These are phyloP conservation scores for Trissolcus brochymenae DNA, from an alignment of 2,888 invertebrate species.

Conservation along the genomic window DNA sequence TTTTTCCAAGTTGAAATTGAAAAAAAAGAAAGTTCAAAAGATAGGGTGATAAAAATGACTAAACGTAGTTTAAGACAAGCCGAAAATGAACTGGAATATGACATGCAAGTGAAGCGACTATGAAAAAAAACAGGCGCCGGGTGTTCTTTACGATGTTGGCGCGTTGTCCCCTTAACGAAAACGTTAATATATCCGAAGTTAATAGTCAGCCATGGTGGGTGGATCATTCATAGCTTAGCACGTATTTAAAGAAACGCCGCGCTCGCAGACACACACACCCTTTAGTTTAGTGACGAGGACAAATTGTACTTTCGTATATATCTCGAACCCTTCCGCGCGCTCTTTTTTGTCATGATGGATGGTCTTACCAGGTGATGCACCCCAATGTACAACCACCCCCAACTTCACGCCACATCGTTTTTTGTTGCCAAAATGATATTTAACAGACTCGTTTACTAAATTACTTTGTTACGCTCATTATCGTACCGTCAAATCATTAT, in stretches of 20 bases:
- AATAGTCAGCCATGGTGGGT: slow-evolving; percentile 63
- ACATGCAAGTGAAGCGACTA: slow-evolving; percentile 28
- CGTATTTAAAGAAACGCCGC: slow-evolving; percentile 47
- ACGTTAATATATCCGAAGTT: slow-evolving; percentile 70
- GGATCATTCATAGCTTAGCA: slow-evolving; percentile 52
- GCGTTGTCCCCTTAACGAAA: slow-evolving; percentile 43
- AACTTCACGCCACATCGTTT: slow-evolving; percentile 21
- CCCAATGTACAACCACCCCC: slow-evolving; percentile 54
- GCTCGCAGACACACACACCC: slow-evolving; percentile 33
- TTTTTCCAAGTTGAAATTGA: too few species aligned
- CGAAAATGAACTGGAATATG: slow-evolving; percentile 41
- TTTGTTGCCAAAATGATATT: slow-evolving; percentile 40
- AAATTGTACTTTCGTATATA: slow-evolving; percentile 53
- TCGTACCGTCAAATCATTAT: neutral
- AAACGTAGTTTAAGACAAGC: slow-evolving; percentile 21
- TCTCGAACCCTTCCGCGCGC: slow-evolving; percentile 48
- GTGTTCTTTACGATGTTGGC: slow-evolving; percentile 56
- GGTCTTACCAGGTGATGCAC: slow-evolving; percentile 62
- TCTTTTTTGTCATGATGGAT: slow-evolving; percentile 58
- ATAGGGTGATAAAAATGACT: slow-evolving; percentile 8
- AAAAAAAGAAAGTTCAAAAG: too few species aligned
- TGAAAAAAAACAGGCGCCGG: slow-evolving; percentile 52
- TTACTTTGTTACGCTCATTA: slow-evolving; percentile 3
- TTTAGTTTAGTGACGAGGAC: slow-evolving; percentile 58
- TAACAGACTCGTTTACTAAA: slow-evolving; percentile 29